phyloP scores from a whole-genome alignment of 2,888 invertebrate species.

The Athrips mouffetella region DNA sequence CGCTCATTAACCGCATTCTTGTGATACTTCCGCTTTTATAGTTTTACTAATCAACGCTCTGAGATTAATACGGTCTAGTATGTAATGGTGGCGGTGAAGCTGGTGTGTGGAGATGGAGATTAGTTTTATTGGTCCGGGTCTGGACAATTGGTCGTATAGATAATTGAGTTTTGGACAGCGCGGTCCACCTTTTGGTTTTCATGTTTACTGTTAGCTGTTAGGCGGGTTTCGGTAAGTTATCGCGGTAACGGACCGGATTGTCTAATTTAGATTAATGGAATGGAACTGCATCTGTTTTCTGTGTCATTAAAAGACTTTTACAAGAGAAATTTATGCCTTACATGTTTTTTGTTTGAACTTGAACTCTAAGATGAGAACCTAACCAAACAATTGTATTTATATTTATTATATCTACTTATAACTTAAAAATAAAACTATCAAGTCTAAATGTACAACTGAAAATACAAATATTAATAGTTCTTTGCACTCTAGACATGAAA shows the following conservation, averaged over 20 bases:
- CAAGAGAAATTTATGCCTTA: neutral
- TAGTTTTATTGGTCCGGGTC: slow-evolving; percentile 68
- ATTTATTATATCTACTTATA: too few species aligned
- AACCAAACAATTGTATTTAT: too few species aligned
- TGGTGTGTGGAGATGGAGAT: slow-evolving; percentile 66
- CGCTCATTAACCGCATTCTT: slow-evolving; percentile 77
- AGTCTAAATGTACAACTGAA: too few species aligned
- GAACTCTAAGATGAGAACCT: too few species aligned
- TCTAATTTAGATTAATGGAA: slow-evolving; percentile 50
- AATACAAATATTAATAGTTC: too few species aligned
- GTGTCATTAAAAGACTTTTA: neutral
- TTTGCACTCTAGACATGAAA: too few species aligned
- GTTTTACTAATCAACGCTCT: slow-evolving; percentile 76
- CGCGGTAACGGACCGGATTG: slow-evolving; percentile 39
- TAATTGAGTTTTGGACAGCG: slow-evolving; percentile 69
- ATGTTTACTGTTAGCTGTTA: slow-evolving; percentile 58
- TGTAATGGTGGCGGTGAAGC: slow-evolving; percentile 70
- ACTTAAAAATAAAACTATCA: too few species aligned
- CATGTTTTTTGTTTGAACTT: too few species aligned
- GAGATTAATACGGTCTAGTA: slow-evolving; percentile 71
- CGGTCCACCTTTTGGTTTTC: slow-evolving; percentile 47
- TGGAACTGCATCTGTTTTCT: slow-evolving; percentile 24
- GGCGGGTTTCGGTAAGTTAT: slow-evolving; percentile 49
- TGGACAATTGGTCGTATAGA: slow-evolving; percentile 75
- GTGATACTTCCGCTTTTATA: slow-evolving; percentile 78